A percentile compares a stretch with the other conserved stretches of the same genome.
These are phyloP conservation scores for Anguilla megastoma DNA, from an alignment of 2,797 vertebrate species.

Conservation along the genomic window DNA sequence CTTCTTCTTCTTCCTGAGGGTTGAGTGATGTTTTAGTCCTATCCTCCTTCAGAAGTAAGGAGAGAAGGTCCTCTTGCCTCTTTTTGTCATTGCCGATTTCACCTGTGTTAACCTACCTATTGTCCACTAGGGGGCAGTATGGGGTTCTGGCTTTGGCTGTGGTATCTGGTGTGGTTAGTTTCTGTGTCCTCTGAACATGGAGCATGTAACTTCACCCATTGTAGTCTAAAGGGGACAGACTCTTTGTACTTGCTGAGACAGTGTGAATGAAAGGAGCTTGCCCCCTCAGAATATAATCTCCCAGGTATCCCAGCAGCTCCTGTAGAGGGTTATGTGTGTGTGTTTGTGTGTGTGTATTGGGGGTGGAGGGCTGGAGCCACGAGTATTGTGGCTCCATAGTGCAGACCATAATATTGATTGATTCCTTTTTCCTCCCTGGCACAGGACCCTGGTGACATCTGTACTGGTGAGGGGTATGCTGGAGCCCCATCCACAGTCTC, in stretches of 20 bases:
- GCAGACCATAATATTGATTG: neutral
- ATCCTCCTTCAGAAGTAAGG: neutral
- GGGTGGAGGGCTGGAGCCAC: neutral
- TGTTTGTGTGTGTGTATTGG: neutral
- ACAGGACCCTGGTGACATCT: slow-evolving; percentile 66
- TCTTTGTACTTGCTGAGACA: neutral
- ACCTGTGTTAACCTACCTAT: neutral
- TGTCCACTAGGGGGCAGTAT: neutral
- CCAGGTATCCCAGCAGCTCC: neutral
- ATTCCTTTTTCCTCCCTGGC: slow-evolving; percentile 9
- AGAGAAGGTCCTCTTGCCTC: neutral
- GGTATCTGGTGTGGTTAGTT: neutral
- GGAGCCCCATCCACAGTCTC: neutral
- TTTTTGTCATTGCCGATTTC: neutral
- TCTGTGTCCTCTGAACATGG: neutral
- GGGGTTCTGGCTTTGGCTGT: neutral
- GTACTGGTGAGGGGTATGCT: slow-evolving; percentile 28
- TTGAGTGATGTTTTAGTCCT: neutral
- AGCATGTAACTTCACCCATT: neutral
- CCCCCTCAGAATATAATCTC: neutral
- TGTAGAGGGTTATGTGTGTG: neutral
- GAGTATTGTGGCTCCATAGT: neutral
- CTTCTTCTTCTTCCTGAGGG: neutral
- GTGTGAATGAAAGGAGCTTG: neutral
- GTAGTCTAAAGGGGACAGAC: neutral